Evolutionary conservation across 2,888 invertebrate species (phyloP).

Genomic region (Chirona hameri): DNA sequence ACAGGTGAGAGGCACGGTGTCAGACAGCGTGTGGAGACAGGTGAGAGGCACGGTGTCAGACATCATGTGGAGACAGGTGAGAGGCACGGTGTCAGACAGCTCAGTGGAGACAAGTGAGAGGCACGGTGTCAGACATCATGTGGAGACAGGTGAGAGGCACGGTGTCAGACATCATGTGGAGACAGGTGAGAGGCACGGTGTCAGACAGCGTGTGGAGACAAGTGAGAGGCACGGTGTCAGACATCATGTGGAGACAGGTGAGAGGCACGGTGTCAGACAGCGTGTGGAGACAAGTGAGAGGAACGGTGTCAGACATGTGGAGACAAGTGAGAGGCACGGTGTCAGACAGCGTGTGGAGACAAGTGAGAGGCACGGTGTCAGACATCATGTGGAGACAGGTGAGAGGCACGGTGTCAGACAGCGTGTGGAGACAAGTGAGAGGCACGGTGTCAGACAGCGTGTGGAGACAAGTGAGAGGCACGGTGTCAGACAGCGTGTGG

Average conservation of each 20-base stretch:
- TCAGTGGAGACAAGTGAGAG: neutral
- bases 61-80: too few relatives aligned
- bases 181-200: too few relatives aligned
- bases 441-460: too few relatives aligned
- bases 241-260: neutral
- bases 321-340: too few relatives aligned
- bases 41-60: too few relatives aligned
- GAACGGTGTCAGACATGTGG: too few relatives aligned
- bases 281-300: neutral
- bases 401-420: neutral
- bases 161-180: too few relatives aligned
- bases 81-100: neutral
- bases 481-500: too few relatives aligned
- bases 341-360: slow-evolving; percentile 65
- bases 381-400: neutral
- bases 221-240: slow-evolving; percentile 39
- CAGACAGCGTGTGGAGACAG: too few relatives aligned
- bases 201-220: slow-evolving; percentile 66
- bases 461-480: too few relatives aligned
- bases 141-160: neutral
- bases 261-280: neutral
- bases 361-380: slow-evolving; percentile 41
- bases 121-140: neutral
- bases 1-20: neutral
- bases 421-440: neutral